phyloP scores from a whole-genome alignment of 2,797 vertebrate species.

The Tangara arthus region DNA sequence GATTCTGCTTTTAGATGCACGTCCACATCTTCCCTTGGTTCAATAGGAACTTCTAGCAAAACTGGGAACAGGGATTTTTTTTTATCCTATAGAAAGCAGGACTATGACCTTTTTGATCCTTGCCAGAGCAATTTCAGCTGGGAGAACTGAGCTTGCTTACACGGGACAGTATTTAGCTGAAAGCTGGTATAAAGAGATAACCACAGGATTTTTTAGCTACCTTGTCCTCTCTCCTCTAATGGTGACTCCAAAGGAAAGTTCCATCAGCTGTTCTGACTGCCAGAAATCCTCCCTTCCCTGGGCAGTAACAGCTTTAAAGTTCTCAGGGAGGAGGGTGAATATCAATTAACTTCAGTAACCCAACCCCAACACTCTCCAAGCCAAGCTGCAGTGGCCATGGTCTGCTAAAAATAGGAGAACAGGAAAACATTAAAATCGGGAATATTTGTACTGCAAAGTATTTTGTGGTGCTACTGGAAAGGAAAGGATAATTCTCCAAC shows the following conservation, averaged over 20 bases:
- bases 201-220: neutral
- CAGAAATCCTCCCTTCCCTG: neutral
- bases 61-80: neutral
- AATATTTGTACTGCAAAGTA: neutral
- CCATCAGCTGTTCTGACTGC: neutral
- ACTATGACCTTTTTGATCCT: neutral
- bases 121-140: neutral
- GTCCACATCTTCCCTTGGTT: neutral
- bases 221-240: neutral
- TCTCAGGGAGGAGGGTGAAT: neutral
- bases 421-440: neutral
- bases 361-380: neutral
- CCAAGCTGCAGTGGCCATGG: neutral
- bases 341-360: neutral
- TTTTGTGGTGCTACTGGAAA: neutral
- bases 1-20: conserved; percentile 23
- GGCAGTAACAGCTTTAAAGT: neutral
- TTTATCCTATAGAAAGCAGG: neutral
- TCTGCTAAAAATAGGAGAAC: neutral
- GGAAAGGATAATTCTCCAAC: neutral
- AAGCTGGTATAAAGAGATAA: neutral
- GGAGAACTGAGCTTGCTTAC: neutral
- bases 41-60: neutral
- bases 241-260: neutral
- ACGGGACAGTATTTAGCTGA: neutral